Evolutionary conservation across 2,797 vertebrate species (phyloP).

Genomic region (Peromyscus eremicus): DNA sequence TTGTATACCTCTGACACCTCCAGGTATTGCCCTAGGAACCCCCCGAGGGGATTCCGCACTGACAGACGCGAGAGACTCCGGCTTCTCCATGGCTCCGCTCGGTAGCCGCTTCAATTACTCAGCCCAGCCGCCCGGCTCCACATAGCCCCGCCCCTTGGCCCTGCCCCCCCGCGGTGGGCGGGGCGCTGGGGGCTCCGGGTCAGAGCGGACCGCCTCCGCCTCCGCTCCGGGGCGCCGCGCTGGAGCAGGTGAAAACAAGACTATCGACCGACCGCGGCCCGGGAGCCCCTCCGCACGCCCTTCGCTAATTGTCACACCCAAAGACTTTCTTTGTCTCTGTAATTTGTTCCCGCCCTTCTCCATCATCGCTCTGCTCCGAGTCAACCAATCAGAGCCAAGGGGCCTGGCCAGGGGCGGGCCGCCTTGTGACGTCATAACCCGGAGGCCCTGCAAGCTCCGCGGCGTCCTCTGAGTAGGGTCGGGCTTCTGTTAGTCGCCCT

Average conservation of each 20-base stretch:
- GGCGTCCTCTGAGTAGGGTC: rapidly evolving
- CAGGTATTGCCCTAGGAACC: not conserved
- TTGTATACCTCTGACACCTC: not conserved
- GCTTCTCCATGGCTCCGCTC: slow-evolving; percentile 67
- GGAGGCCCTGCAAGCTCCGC: not conserved
- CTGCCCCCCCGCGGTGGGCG: not conserved
- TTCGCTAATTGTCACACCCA: slow-evolving; percentile 19
- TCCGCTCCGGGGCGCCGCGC: not conserved
- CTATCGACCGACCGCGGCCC: not conserved
- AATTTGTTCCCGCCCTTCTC: slow-evolving; percentile 63
- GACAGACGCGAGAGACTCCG: not conserved
- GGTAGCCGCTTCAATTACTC: slow-evolving; percentile 68
- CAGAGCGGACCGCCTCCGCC: not conserved
- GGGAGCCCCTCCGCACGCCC: not conserved
- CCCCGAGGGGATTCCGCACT: not conserved
- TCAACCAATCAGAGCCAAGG: slow-evolving; percentile 62
- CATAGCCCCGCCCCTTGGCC: not conserved
- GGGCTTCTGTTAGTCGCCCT: not conserved
- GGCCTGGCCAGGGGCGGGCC: not conserved
- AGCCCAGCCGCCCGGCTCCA: not conserved
- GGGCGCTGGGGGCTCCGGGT: not conserved
- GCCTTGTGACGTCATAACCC: slow-evolving; percentile 68
- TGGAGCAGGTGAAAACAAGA: not conserved
- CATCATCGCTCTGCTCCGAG: slow-evolving; percentile 17
- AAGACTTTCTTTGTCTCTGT: slow-evolving; percentile 56